A percentile compares a stretch with the other conserved stretches of the same genome.
Conservation (phyloP, 2,113 vertebrate genomes). For the Sinocyclocheilus anshuiensis region DNA sequence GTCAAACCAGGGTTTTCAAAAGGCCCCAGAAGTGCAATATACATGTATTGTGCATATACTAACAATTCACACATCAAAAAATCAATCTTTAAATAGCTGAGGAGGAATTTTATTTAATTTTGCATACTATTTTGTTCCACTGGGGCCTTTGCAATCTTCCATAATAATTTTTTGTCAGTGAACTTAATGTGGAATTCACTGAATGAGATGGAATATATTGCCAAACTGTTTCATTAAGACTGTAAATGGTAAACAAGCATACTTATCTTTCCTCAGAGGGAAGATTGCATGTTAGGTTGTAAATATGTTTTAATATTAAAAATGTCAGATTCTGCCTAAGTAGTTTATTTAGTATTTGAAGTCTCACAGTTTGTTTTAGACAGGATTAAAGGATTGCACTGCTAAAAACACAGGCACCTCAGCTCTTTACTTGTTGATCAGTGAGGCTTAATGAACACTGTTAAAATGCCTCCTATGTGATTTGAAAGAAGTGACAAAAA, state of each 20-base stretch:
- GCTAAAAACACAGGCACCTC: not conserved
- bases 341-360: not conserved
- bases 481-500: not conserved
- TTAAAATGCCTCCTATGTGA: not conserved
- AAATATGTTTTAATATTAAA: slow-evolving; percentile 46
- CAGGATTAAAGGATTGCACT: slow-evolving; percentile 3
- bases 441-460: not conserved
- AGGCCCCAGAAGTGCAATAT: not conserved
- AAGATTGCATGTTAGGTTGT: slow-evolving; percentile 33
- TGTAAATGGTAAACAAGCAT: not conserved
- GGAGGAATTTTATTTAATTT: not conserved
- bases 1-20: slow-evolving; percentile 2
- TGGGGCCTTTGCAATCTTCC: not conserved
- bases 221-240: slow-evolving; percentile 32
- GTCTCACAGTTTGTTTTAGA: slow-evolving; percentile 9
- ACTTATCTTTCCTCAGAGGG: slow-evolving; percentile 13
- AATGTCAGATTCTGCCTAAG: slow-evolving; percentile 3
- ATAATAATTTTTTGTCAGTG: not conserved
- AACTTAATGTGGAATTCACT: not conserved
- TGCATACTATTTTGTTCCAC: not conserved
- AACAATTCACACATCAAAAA: not conserved
- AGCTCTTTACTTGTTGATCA: slow-evolving; percentile 1
- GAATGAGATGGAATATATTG: slow-evolving; percentile 14
- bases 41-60: not conserved
- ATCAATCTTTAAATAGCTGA: not conserved